Conservation (phyloP, 2,888 invertebrate genomes). For the Ditula angustiorana region DNA sequence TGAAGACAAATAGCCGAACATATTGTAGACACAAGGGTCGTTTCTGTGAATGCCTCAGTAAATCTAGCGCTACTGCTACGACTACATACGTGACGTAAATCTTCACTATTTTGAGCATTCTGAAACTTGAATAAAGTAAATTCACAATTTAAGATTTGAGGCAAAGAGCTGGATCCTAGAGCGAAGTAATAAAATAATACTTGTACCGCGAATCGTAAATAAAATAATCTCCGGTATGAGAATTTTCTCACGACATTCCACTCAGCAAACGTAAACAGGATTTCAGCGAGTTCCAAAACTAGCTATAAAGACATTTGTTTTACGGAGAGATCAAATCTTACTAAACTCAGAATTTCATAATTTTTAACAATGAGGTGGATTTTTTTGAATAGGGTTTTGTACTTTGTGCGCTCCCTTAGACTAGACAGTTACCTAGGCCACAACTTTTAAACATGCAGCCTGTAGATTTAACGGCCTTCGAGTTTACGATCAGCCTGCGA, state of each 20-base stretch:
- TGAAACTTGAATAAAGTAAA: not conserved
- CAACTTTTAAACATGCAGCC: not conserved
- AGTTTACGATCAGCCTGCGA: slow-evolving; percentile 30
- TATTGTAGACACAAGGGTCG: slow-evolving; percentile 13
- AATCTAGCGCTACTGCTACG: slow-evolving; percentile 10
- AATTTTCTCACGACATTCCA: slow-evolving; percentile 23
- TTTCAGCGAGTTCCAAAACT: not conserved
- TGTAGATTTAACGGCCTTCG: not conserved
- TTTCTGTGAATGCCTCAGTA: slow-evolving; percentile 10
- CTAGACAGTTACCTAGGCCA: too few relatives aligned
- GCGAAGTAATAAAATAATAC: slow-evolving; percentile 14
- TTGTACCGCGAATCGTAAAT: slow-evolving; percentile 10
- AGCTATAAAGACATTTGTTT: not conserved
- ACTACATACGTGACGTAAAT: not conserved
- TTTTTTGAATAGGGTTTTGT: too few relatives aligned
- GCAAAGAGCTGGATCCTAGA: not conserved
- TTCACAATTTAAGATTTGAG: not conserved
- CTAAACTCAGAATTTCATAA: too few relatives aligned
- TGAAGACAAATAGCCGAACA: slow-evolving; percentile 20
- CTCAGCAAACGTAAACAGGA: slow-evolving; percentile 24
- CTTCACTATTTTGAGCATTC: not conserved
- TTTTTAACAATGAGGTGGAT: too few relatives aligned
- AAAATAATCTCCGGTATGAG: slow-evolving; percentile 26
- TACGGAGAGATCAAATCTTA: too few relatives aligned
- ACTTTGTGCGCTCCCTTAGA: too few relatives aligned